Evolutionary conservation across 2,888 invertebrate genomes (phyloP), one percentile per base, ranked within the genome.

Genomic region (Tuberolachnus salignus): DNA sequence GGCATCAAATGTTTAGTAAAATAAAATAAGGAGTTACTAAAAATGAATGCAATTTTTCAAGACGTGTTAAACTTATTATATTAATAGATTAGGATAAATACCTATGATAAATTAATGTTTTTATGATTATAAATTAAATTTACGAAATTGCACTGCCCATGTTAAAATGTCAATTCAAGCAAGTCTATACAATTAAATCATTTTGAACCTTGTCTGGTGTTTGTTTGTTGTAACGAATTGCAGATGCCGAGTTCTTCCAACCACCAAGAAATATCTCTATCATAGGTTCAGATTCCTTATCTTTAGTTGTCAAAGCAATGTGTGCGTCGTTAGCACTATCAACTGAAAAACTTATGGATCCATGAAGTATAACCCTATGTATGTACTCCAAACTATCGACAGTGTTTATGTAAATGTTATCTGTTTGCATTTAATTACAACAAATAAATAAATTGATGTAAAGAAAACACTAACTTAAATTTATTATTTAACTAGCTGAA

Each of bases 201-300:
- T 51, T 42, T 51, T 91, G 90, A 16, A 88, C 90, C 82, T 90
- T 90, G 75, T 93, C 93, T 4, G 94, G 93, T 86, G 93, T 90
- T 81, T 89, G 87, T 84, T 89, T 89, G 86, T 94, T 93, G 84
- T 90, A 91, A 81, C 94, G 91, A 84, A 94, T 93, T 1, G 93
- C 92, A 49, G 93, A 93, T 86, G 93, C 94, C 81, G 89, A 87
- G 86, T 95, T 95, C 34, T 89, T 89, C 95, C 95, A 96, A 46
- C 95, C 95, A 42, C 95, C 95, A 83, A 96, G 88, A 86, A 95
- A 93, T 72, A 95, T 85, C 90, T 96, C 95, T 85, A 91, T 91
- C 88, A 95, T 93, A 42, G 94, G 94, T 71, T 91, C 90, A 13
- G 89, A 86, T 82, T 92, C 93, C 66, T 88, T 87, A 2, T 93